Conservation (phyloP, 1,140 invertebrate species). For the Lerema accius region DNA sequence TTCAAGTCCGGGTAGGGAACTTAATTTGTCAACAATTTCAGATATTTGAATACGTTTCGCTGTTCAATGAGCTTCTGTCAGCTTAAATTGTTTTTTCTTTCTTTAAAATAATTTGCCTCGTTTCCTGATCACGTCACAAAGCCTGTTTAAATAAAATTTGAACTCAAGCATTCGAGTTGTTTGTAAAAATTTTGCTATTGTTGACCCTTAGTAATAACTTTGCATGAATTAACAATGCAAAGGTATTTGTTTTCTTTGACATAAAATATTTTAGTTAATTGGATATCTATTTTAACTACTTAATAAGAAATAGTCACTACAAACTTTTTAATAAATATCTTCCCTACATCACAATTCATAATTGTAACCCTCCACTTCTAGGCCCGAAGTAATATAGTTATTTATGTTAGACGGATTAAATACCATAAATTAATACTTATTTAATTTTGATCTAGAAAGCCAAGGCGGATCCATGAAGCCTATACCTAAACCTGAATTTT, state of each 20-base stretch:
- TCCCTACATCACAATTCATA: too few species aligned
- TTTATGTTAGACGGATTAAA: too few species aligned
- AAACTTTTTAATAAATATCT: too few species aligned
- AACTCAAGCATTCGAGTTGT: constrained; percentile 22
- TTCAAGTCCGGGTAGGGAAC: constrained; percentile 71
- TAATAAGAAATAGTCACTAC: too few species aligned
- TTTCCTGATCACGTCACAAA: constrained; percentile 33
- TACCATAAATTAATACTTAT: too few species aligned
- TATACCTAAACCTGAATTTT: too few species aligned
- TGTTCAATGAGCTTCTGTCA: constrained; percentile 78
- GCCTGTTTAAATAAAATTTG: constrained; percentile 30
- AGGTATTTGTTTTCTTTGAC: not conserved
- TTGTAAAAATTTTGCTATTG: constrained; percentile 6
- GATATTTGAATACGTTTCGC: constrained; percentile 82
- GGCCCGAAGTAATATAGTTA: too few species aligned
- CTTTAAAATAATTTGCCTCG: constrained; percentile 66
- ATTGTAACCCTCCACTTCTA: too few species aligned
- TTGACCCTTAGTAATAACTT: not conserved
- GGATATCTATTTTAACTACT: not conserved
- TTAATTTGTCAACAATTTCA: constrained; percentile 83
- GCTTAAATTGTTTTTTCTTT: constrained; percentile 79
- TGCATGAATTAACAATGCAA: not conserved
- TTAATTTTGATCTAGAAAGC: too few species aligned
- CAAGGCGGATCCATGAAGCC: too few species aligned
- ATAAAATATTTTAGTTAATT: too few species aligned